Evolutionary conservation across 2,113 vertebrate genomes (phyloP).

Genomic region (Eubucco bourcierii): DNA sequence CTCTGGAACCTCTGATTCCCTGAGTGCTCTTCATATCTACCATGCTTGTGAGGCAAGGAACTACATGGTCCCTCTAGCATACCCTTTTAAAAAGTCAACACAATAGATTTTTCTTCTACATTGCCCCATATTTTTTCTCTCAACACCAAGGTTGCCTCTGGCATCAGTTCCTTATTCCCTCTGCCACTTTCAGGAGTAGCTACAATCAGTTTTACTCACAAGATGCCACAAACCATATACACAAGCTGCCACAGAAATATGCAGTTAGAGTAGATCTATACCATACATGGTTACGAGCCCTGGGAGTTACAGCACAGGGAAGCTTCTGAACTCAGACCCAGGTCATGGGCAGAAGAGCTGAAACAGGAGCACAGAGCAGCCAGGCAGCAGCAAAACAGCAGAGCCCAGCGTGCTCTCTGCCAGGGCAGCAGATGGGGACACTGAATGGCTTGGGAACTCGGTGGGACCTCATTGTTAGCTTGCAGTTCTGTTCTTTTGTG

Average conservation of each 20-base stretch:
- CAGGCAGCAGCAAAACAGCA: accelerated
- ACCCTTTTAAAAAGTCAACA: background rate
- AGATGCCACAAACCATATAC: background rate
- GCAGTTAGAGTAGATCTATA: background rate
- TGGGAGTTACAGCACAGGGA: background rate
- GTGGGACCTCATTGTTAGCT: background rate
- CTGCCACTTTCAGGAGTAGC: background rate
- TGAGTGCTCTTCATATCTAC: accelerated
- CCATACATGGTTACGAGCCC: background rate
- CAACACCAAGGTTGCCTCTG: background rate
- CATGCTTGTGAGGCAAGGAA: background rate
- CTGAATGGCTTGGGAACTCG: accelerated
- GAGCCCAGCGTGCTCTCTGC: background rate
- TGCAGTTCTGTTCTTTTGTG: background rate
- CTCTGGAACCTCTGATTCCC: background rate
- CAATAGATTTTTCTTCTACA: background rate
- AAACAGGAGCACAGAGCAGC: background rate
- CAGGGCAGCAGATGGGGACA: background rate
- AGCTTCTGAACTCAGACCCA: background rate
- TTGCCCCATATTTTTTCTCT: background rate
- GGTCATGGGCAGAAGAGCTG: background rate
- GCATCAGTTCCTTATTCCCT: background rate
- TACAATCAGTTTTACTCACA: background rate
- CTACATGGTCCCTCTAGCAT: background rate
- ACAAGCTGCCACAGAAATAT: background rate